Percentiles rank a stretch among this genome's conserved stretches.
Conservation (phyloP, 2,113 vertebrate species). For the Triplophysa siluroides region DNA sequence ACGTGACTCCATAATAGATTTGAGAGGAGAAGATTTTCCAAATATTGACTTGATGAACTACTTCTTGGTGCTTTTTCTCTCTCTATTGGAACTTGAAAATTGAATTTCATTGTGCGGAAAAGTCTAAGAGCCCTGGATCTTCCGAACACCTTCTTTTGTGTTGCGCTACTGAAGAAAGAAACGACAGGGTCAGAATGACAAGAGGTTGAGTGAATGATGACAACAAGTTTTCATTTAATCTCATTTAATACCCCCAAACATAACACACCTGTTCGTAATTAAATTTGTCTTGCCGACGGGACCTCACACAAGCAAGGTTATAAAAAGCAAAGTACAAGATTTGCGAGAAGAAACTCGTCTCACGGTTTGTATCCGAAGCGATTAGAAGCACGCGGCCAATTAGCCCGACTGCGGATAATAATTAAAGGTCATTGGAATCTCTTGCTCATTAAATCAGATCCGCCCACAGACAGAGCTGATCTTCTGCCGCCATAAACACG, state of each 20-base stretch:
- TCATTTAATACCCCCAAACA: background rate
- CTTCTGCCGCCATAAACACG: conserved; percentile 62
- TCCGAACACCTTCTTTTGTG: background rate
- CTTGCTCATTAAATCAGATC: conserved; percentile 65
- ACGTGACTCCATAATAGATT: background rate
- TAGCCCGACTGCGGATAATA: conserved; percentile 69
- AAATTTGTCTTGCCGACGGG: conserved; percentile 28
- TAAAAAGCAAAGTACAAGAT: conserved; percentile 22
- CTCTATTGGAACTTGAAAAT: background rate
- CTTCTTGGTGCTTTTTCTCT: background rate
- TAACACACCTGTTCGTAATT: conserved; percentile 27
- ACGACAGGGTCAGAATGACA: background rate
- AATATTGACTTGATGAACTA: too few species aligned
- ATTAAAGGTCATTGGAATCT: conserved; percentile 61
- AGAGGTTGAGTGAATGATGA: background rate
- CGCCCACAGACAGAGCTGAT: conserved; percentile 38
- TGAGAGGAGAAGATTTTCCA: background rate
- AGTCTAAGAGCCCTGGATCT: background rate
- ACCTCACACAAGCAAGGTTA: conserved; percentile 14
- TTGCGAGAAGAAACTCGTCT: conserved; percentile 27
- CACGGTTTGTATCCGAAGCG: background rate
- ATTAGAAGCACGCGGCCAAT: conserved; percentile 63
- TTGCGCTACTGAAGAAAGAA: background rate
- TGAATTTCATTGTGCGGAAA: background rate
- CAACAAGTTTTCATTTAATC: background rate